phyloP scores from a whole-genome alignment of 2,113 vertebrate genomes.

The Micronycteris hirsuta region DNA sequence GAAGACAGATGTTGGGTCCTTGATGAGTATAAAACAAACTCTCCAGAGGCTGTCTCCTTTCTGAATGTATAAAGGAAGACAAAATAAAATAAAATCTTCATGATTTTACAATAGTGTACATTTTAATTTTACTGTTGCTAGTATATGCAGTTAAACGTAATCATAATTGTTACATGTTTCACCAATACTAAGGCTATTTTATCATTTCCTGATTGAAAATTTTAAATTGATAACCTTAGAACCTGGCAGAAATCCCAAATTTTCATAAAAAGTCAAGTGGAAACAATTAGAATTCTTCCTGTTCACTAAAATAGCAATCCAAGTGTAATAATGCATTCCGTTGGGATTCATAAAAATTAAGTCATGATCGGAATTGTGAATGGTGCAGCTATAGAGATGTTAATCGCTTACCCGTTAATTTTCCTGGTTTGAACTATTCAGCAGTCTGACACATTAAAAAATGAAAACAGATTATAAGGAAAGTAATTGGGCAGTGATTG shows the following conservation, averaged over 20 bases:
- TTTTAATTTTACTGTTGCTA: background rate
- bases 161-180: background rate
- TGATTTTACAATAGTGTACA: background rate
- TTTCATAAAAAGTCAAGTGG: background rate
- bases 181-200: background rate
- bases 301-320: background rate
- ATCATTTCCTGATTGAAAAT: background rate
- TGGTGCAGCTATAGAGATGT: background rate
- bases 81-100: background rate
- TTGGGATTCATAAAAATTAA: background rate
- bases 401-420: background rate
- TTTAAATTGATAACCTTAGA: conserved; percentile 3
- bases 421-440: background rate
- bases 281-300: conserved; percentile 3
- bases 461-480: conserved; percentile 14
- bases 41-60: background rate
- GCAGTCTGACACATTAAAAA: background rate
- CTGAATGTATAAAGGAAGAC: background rate
- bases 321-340: background rate
- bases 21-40: background rate
- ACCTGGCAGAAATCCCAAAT: background rate
- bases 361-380: background rate
- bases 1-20: background rate
- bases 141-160: background rate
- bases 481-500: background rate